phyloP scores from a whole-genome alignment of 2,113 vertebrate species.

The Tenebrosternarchus preto region DNA sequence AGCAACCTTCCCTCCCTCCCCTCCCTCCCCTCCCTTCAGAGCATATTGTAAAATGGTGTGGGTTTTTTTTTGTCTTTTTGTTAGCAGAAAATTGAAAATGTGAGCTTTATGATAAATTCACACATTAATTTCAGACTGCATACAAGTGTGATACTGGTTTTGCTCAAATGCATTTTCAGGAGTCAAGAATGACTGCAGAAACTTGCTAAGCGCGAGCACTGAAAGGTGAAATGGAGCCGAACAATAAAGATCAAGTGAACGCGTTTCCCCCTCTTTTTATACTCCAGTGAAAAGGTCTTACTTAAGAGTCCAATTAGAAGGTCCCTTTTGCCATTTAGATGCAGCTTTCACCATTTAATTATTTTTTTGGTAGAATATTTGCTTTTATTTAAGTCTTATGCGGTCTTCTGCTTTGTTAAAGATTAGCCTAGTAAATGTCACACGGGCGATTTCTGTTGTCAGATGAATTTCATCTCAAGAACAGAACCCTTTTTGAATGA shows the following conservation, averaged over 20 bases:
- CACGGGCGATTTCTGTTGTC: background rate
- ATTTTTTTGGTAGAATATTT: background rate
- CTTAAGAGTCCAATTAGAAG: background rate
- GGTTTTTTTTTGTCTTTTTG: conserved; percentile 68
- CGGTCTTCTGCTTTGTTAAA: background rate
- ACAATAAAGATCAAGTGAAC: conserved; percentile 54
- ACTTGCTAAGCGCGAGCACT: conserved; percentile 30
- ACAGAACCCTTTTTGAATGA: background rate
- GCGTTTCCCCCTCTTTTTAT: conserved; percentile 28
- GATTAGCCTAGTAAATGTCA: background rate
- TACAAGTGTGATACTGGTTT: conserved; percentile 82
- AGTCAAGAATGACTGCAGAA: conserved; percentile 41
- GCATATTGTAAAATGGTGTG: conserved; percentile 81
- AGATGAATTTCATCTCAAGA: background rate
- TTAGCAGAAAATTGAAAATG: conserved; percentile 42
- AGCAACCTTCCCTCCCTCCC: too few relatives aligned
- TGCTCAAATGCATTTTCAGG: conserved; percentile 73
- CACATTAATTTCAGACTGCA: conserved; percentile 77
- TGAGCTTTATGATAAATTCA: conserved; percentile 67
- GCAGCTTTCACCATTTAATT: background rate
- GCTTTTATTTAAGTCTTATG: background rate
- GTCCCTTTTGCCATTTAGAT: background rate
- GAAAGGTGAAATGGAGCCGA: conserved; percentile 53
- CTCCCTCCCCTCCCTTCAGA: conserved; percentile 75
- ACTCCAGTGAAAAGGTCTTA: conserved; percentile 10